Evolutionary conservation across 37 sponge, comb jelly and placozoan species (phyloP).

Genomic region (Dysidea cf. avara): DNA sequence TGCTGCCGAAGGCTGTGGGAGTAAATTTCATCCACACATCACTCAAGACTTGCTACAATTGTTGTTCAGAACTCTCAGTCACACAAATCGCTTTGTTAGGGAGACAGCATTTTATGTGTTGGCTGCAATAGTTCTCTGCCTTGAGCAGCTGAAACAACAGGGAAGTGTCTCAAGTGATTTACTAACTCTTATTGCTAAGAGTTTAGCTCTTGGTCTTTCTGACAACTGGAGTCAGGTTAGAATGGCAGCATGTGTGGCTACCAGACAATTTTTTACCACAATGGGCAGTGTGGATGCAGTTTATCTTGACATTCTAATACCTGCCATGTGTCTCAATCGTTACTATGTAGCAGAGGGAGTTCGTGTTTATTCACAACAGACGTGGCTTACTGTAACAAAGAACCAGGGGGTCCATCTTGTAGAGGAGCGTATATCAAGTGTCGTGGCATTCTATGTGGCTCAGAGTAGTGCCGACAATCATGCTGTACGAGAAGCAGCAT

Average conservation of each 20-base stretch:
- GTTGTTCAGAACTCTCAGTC: constrained; percentile 67
- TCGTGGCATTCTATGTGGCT: constrained; percentile 75
- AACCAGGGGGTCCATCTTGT: constrained; percentile 66
- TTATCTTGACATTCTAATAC: constrained; percentile 63
- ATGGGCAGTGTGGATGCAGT: constrained; percentile 9
- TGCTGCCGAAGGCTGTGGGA: constrained; percentile 69
- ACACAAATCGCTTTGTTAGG: constrained; percentile 93
- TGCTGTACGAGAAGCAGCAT: constrained; percentile 93
- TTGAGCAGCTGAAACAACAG: constrained; percentile 14
- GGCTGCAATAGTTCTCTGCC: constrained; percentile 50
- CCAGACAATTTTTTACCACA: constrained; percentile 70
- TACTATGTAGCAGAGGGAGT: constrained; percentile 98
- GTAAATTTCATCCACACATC: constrained; percentile 59
- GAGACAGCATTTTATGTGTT: constrained; percentile 80
- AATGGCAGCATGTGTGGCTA: constrained; percentile 87
- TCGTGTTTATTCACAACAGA: constrained; percentile 90
- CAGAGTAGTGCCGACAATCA: constrained; percentile 88
- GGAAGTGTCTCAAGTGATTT: too few species aligned
- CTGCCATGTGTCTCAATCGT: constrained; percentile 93
- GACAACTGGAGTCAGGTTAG: constrained; percentile 98
- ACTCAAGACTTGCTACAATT: constrained; percentile 76
- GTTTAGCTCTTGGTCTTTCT: constrained; percentile 73
- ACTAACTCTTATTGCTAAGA: constrained; percentile 18
- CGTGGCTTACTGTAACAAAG: constrained; percentile 76
- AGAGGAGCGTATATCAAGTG: constrained; percentile 63